Conservation (phyloP, 2,888 invertebrate species). For the Melanophora roralis region DNA sequence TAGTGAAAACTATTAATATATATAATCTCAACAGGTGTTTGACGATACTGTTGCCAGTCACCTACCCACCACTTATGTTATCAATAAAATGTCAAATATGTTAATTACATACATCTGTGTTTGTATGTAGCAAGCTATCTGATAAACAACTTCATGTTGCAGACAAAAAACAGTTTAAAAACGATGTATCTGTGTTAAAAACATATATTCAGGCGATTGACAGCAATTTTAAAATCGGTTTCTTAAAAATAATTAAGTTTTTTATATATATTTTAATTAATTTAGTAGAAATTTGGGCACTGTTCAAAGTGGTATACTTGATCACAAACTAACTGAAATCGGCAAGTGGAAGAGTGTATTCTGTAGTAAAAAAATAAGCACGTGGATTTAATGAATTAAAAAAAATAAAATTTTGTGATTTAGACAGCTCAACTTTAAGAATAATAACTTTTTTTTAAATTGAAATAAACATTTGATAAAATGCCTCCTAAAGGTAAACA, state of each 20-base stretch:
- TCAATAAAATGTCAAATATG: background rate
- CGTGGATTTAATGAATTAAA: slow-evolving; percentile 28
- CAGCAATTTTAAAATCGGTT: slow-evolving; percentile 13
- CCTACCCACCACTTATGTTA: slow-evolving; percentile 29
- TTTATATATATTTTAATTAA: slow-evolving; percentile 5
- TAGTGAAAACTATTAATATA: no score
- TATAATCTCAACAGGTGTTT: no score
- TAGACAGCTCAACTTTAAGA: background rate
- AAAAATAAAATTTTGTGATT: slow-evolving; percentile 14
- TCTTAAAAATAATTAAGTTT: slow-evolving; percentile 33
- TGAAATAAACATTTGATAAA: slow-evolving; percentile 12
- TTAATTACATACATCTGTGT: slow-evolving; percentile 2
- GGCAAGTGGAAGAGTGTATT: slow-evolving; percentile 5
- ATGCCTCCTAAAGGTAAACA: slow-evolving; percentile 75
- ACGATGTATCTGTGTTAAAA: slow-evolving; percentile 3
- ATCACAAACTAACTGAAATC: background rate
- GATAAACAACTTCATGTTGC: slow-evolving; percentile 3
- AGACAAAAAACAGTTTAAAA: slow-evolving; percentile 27
- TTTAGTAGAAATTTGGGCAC: slow-evolving; percentile 56
- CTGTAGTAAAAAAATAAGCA: slow-evolving; percentile 18
- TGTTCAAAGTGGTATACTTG: slow-evolving; percentile 54
- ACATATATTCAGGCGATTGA: background rate
- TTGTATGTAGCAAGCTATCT: no score
- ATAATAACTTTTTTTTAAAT: background rate
- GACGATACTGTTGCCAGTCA: background rate